Evolutionary conservation across 2,888 invertebrate species (phyloP).

Genomic region (Protonemura montana): DNA sequence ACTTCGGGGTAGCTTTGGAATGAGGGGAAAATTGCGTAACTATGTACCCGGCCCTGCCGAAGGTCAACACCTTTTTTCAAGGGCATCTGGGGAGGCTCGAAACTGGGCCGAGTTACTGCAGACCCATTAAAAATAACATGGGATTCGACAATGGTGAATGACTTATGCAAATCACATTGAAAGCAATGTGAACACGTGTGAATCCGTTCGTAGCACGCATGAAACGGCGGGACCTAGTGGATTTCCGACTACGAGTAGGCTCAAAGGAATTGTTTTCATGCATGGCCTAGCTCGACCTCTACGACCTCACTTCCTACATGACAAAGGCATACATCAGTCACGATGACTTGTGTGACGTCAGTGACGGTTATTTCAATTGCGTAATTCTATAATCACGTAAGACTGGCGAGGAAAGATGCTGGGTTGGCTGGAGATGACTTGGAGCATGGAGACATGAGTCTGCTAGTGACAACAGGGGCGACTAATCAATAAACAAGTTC

Average conservation of each 20-base stretch:
- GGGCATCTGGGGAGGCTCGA: not conserved
- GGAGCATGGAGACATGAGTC: not conserved
- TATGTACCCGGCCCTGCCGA: not conserved
- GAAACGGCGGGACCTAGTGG: not conserved
- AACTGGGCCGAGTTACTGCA: not conserved
- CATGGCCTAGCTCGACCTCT: not conserved
- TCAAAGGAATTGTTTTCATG: not conserved
- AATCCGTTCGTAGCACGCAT: not conserved
- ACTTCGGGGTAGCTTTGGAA: not conserved
- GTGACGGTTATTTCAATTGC: not conserved
- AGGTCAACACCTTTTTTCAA: constrained; percentile 7
- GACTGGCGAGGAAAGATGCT: not conserved
- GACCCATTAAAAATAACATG: not conserved
- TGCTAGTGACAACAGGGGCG: not conserved
- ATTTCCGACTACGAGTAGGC: not conserved
- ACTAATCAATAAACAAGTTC: not conserved
- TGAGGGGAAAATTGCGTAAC: not conserved
- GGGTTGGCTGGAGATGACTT: not conserved
- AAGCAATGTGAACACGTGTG: not conserved
- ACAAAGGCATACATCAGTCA: not conserved
- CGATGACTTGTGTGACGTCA: not conserved
- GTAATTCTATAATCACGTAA: not conserved
- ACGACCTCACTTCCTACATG: not conserved
- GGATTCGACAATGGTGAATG: not conserved
- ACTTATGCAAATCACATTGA: not conserved